Percentiles rank a stretch among this genome's conserved stretches.
These are phyloP conservation scores for Anolis carolinensis DNA, from an alignment of 2,113 vertebrate genomes.

Conservation along the genomic window DNA sequence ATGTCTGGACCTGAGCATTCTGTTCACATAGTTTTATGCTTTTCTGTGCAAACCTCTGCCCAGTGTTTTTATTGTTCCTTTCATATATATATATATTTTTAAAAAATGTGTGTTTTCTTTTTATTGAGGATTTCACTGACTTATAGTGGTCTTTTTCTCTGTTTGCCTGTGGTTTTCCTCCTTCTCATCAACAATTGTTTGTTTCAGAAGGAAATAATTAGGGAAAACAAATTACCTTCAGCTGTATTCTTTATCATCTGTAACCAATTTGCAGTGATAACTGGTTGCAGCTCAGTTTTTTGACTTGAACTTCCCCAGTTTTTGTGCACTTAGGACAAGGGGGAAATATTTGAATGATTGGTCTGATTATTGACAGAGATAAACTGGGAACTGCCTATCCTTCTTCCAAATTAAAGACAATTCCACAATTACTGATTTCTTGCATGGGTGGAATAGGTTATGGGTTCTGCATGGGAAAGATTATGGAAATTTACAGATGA, in stretches of 20 bases:
- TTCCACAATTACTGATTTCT: neutral
- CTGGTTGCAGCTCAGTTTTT: constrained; percentile 53
- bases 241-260: constrained; percentile 56
- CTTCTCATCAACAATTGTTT: neutral
- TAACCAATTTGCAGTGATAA: constrained; percentile 59
- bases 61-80: neutral
- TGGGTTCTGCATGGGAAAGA: rapidly evolving
- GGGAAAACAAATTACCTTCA: neutral
- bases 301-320: constrained; percentile 49
- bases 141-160: neutral
- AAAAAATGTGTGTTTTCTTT: neutral
- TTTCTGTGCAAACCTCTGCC: neutral
- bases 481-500: neutral
- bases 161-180: neutral
- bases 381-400: neutral
- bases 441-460: constrained; percentile 22
- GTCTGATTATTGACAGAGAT: constrained; percentile 39
- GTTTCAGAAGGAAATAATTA: constrained; percentile 44
- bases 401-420: neutral
- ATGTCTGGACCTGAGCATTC: neutral
- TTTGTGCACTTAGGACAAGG: constrained; percentile 49
- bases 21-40: constrained; percentile 5
- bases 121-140: neutral
- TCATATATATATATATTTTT: too few species aligned
- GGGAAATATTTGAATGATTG: constrained; percentile 49